These are phyloP conservation scores for Tuta absoluta DNA, from an alignment of 2,888 invertebrate genomes.

Conservation along the genomic window DNA sequence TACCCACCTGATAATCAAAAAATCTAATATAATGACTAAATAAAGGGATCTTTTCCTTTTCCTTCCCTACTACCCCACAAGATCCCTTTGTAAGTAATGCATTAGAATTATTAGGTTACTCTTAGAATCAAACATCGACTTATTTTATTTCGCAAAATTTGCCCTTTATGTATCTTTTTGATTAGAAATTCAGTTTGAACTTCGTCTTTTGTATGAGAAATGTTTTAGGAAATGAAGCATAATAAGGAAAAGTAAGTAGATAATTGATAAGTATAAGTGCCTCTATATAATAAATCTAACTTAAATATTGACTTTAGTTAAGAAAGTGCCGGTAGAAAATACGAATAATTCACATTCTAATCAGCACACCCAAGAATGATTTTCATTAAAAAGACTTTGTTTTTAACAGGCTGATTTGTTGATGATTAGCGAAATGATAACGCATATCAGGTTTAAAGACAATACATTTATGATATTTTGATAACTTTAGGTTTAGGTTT, in stretches of 20 bases:
- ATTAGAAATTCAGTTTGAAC: slow-evolving; percentile 17
- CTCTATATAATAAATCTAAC: background rate
- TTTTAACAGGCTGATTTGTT: no score
- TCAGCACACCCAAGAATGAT: no score
- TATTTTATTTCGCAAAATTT: slow-evolving; percentile 39
- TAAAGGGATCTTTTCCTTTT: slow-evolving; percentile 51
- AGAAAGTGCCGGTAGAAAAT: no score
- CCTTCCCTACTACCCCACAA: slow-evolving; percentile 48
- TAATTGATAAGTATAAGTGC: background rate
- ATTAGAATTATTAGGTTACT: slow-evolving; percentile 72
- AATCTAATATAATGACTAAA: slow-evolving; percentile 67
- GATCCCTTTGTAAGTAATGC: slow-evolving; percentile 70
- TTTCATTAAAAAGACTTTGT: no score
- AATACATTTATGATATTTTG: no score
- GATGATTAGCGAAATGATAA: no score
- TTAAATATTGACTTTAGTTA: no score
- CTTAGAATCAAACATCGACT: slow-evolving; percentile 52
- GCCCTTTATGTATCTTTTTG: slow-evolving; percentile 17
- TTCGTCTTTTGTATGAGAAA: background rate
- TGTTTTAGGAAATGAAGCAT: background rate
- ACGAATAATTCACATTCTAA: no score
- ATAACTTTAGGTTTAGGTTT: no score
- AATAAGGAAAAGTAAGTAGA: background rate
- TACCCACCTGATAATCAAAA: slow-evolving; percentile 62
- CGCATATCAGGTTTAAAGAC: no score